Evolutionary conservation across 2,797 vertebrate genomes (phyloP).

Genomic region (Peromyscus attwateri): DNA sequence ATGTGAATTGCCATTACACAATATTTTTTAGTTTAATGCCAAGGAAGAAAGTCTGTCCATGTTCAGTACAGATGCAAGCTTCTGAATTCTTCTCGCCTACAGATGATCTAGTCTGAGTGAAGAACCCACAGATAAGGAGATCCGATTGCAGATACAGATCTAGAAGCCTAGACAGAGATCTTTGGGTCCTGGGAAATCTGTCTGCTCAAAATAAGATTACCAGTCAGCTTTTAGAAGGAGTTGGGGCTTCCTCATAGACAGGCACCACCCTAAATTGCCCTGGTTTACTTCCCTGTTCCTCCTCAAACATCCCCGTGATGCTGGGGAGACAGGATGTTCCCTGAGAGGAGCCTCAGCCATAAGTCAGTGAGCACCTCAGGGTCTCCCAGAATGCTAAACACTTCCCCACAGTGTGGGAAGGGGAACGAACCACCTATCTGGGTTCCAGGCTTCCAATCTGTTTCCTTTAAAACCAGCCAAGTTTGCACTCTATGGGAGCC

Average conservation of each 20-base stretch:
- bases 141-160: not conserved
- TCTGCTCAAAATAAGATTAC: not conserved
- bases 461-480: constrained; percentile 88
- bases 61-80: not conserved
- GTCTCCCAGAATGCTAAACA: not conserved
- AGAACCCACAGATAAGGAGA: not conserved
- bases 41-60: not conserved
- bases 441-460: constrained; percentile 86
- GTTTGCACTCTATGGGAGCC: constrained; percentile 80
- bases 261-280: rapidly evolving
- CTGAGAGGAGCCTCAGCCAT: not conserved
- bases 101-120: not conserved
- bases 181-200: not conserved
- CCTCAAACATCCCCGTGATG: not conserved
- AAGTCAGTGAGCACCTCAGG: not conserved
- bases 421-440: constrained; percentile 74
- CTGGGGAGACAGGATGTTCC: not conserved
- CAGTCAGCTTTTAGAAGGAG: too few relatives aligned
- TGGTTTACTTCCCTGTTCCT: not conserved
- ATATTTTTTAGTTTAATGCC: not conserved
- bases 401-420: constrained; percentile 60
- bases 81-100: not conserved
- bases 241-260: not conserved
- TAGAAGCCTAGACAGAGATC: rapidly evolving
- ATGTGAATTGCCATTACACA: not conserved